Conservation (phyloP, 2,113 vertebrate species). For the Phainopepla nitens region DNA sequence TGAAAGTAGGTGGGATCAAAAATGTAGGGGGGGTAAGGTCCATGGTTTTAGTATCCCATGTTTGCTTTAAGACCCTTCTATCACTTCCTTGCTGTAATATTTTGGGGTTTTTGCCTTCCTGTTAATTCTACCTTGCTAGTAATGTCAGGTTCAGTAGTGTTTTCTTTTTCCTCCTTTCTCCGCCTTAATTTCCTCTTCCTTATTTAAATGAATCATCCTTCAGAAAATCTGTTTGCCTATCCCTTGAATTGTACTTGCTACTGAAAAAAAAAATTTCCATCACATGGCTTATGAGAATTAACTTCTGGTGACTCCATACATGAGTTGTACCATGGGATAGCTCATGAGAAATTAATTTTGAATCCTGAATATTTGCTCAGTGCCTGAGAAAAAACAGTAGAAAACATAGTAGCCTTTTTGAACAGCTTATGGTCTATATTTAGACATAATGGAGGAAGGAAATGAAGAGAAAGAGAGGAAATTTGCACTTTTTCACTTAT, state of each 20-base stretch:
- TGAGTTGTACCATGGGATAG: not conserved
- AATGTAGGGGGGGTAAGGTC: not conserved
- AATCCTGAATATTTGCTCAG: not conserved
- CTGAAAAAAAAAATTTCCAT: not conserved
- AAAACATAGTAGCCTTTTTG: not conserved
- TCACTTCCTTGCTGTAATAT: not conserved
- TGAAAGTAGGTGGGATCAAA: not conserved
- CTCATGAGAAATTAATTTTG: not conserved
- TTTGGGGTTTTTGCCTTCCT: not conserved
- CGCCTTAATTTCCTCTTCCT: not conserved
- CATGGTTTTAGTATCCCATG: not conserved
- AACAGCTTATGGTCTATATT: not conserved
- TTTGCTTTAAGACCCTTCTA: not conserved
- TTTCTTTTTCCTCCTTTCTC: not conserved
- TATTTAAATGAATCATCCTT: not conserved
- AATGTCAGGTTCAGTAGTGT: not conserved
- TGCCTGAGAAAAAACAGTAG: not conserved
- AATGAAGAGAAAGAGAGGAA: not conserved
- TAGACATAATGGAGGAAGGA: not conserved
- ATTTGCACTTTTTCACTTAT: not conserved
- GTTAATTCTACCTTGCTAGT: not conserved
- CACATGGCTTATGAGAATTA: not conserved
- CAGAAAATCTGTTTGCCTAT: not conserved
- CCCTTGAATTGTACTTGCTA: not conserved
- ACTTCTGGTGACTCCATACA: not conserved